Base-by-base conservation (phyloP, 2,888 invertebrate species). In the Nemotelus nigrinus region DNA sequence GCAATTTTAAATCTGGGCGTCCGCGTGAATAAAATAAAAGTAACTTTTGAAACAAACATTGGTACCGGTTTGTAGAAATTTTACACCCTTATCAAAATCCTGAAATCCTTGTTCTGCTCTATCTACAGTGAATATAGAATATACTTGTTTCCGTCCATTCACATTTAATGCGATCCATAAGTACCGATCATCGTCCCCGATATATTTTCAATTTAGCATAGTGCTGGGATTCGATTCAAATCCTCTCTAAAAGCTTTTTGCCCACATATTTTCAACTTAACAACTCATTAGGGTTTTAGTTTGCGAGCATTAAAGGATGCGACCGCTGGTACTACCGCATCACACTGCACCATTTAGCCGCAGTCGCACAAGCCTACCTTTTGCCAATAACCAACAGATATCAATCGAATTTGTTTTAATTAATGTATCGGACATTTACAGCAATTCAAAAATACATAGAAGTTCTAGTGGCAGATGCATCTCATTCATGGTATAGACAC, bases 271-370 rank as follows among this genome's bases (percentile, higher is more conserved):
- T 65, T 47, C 2, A 47, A n/a, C 47, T 65, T 45, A 65, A 65
- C 65, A 47, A 65, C 43, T 45, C 65, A 65, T 65, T 65, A 45
- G 47, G 65, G 45, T 47, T 44, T 65, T 45, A 65, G 10, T 25
- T 4, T 10, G 65, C 2, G 41, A 44, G n/a, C 65, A 7, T 65
- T 65, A 7, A 45, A 43, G 41, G 10, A 43, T 25, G 10, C 7
- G n/a, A 10, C 10, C 25, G 3, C 57, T 10, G 57, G 57, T 25
- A 25, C 25, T 25, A 25, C 25, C 50, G 8, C 3, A 63, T 41
- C 63, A 63, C 43, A 63, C 43, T 39, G 43, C 44, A 65, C 4
- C 25, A 6, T 65, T 2, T 47, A 47, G 47, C 10, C n/a, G 47
- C 45, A 65, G 10, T 47, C 65, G 25, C 25, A 25, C 25, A 25